These are phyloP conservation scores for Cacajao melanocephalus DNA, from an alignment of 2,797 vertebrate genomes.

Conservation along the genomic window DNA sequence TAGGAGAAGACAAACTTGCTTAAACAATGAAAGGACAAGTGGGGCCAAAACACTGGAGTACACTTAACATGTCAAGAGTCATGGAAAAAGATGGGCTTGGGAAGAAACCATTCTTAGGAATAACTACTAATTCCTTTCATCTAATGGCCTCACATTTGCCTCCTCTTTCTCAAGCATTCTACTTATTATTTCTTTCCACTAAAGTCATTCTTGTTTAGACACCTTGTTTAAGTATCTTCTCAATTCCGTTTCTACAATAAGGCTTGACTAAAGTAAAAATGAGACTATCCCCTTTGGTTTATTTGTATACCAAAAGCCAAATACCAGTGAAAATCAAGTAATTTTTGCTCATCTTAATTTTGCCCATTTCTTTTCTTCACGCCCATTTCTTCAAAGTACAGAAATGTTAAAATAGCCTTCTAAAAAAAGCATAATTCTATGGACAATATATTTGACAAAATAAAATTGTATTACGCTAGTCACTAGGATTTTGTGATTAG, in stretches of 20 bases:
- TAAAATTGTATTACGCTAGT: neutral
- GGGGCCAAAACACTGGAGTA: neutral
- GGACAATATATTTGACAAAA: neutral
- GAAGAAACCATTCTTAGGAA: neutral
- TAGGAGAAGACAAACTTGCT: neutral
- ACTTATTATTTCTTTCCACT: neutral
- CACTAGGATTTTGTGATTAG: neutral
- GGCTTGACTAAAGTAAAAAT: slow-evolving; percentile 25
- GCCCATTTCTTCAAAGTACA: neutral
- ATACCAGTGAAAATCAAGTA: neutral
- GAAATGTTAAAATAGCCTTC: neutral
- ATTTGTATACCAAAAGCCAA: slow-evolving; percentile 5
- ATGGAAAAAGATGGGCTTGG: neutral
- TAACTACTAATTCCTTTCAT: neutral
- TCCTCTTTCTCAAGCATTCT: neutral
- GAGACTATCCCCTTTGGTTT: neutral
- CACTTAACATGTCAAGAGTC: neutral
- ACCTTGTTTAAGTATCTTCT: neutral
- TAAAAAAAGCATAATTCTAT: slow-evolving; percentile 24
- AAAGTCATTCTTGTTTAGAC: neutral
- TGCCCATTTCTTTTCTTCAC: neutral
- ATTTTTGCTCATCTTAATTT: neutral
- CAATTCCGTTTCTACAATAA: neutral
- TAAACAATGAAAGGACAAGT: neutral
- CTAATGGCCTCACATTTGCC: neutral